Evolutionary conservation across 2,888 invertebrate species (phyloP), one percentile per base, ranked within the genome.

Genomic region (Pandemis heparana): DNA sequence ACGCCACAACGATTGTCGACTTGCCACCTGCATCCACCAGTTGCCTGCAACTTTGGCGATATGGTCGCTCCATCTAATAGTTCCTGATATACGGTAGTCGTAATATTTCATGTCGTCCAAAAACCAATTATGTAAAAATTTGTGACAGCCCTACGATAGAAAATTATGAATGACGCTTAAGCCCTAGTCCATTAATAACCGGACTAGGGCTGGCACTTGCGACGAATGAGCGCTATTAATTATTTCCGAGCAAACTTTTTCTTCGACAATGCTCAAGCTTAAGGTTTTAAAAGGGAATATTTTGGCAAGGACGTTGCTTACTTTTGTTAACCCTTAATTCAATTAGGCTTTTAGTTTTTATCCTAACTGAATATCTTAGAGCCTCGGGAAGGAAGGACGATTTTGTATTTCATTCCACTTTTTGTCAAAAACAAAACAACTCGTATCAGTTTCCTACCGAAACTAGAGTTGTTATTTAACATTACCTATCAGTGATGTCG

Each of bases 221-320:
- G 18, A 53, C 53, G 18, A 53, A 53, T 53, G 53, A 53, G 16
- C 53, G 53, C n/a, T 18, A 53, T 53, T 53, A 53, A 53, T 53
- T 53, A 53, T 53, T 53, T 53, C 53, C 9, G 16, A 16, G 18
- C 18, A 53, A 53, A 53, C 53, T 53, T 53, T 53, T 16, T 53
- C 18, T 53, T 18, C 18, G 18, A 53, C 53, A 53, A 53, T 18
- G 53, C 18, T 53, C 3, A 32, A 18, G 53, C 53, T 53, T 53
- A 18, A 53, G 18, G 18, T 18, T 53, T 53, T 53, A 18, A 53
- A 18, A 43, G 18, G 18, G 53, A 18, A 53, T 53, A 60, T 60
- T 60, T 60, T 6, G 38, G 59, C 59, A 38, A 60, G 7, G 18
- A 32, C 38, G n/a, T 12, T 32, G 59, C 5, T 38, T 32, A 60